Percentiles rank a stretch among this genome's conserved stretches.
phyloP scores from a whole-genome alignment of 2,888 invertebrate species.

The Lathronympha strigana region DNA sequence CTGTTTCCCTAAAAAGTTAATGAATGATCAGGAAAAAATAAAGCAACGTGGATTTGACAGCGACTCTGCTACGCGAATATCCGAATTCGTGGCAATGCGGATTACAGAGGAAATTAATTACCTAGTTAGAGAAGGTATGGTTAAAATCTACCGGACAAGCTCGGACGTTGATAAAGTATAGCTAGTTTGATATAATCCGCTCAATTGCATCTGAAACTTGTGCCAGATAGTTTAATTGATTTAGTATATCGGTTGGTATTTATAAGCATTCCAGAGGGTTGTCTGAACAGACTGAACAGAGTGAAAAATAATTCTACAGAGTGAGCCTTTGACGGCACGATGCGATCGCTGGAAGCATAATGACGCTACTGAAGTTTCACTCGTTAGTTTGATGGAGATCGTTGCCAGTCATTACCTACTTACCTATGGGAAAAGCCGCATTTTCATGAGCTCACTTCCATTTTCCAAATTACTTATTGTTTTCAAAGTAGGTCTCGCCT shows the following conservation, averaged over 20 bases:
- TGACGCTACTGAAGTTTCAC: slow-evolving; percentile 63
- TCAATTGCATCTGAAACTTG: slow-evolving; percentile 64
- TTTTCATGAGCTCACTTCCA: slow-evolving; percentile 59
- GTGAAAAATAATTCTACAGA: slow-evolving; percentile 53
- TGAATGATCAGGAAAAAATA: slow-evolving; percentile 54
- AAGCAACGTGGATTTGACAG: slow-evolving; percentile 60
- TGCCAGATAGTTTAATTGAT: slow-evolving; percentile 63
- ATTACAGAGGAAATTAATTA: slow-evolving; percentile 36
- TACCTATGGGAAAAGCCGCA: slow-evolving; percentile 59
- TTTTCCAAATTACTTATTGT: slow-evolving; percentile 67
- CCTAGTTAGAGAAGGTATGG: slow-evolving; percentile 34
- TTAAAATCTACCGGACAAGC: slow-evolving; percentile 39
- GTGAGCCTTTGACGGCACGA: slow-evolving; percentile 51
- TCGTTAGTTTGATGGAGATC: slow-evolving; percentile 62
- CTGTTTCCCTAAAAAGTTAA: slow-evolving; percentile 57
- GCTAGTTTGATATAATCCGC: slow-evolving; percentile 58
- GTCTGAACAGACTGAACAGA: slow-evolving; percentile 56
- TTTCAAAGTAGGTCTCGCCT: slow-evolving; percentile 54
- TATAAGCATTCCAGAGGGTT: slow-evolving; percentile 52
- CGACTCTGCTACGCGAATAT: slow-evolving; percentile 23
- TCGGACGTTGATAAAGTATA: slow-evolving; percentile 49
- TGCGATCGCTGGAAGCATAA: slow-evolving; percentile 60
- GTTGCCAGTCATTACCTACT: slow-evolving; percentile 64
- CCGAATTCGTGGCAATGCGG: slow-evolving; percentile 28
- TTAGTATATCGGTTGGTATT: slow-evolving; percentile 55